Conservation (phyloP, 2,113 vertebrate genomes). For the Prunella himalayana region DNA sequence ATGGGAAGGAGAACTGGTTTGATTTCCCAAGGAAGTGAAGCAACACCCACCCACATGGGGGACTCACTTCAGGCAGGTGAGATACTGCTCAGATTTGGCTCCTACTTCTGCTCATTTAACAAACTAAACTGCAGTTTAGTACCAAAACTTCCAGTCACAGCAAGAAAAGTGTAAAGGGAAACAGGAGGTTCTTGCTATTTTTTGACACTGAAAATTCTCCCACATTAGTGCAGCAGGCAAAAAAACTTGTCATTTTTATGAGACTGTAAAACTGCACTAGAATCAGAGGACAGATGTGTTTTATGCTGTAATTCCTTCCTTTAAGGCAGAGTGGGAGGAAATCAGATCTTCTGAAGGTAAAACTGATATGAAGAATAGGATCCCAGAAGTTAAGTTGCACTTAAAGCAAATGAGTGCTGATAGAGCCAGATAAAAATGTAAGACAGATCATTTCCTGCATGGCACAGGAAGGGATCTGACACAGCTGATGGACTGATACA, state of each 20-base stretch:
- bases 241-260: constrained; percentile 7
- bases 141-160: background rate
- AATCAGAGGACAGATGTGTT: background rate
- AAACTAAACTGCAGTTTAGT: background rate
- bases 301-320: background rate
- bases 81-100: background rate
- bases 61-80: background rate
- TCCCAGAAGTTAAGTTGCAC: background rate
- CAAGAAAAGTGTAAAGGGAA: background rate
- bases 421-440: background rate
- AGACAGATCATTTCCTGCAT: background rate
- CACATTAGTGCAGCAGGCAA: background rate
- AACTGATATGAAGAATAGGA: background rate
- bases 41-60: background rate
- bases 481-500: background rate
- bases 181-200: background rate
- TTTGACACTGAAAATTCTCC: background rate
- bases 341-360: background rate
- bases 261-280: background rate
- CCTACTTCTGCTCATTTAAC: background rate
- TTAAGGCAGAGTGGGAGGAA: background rate
- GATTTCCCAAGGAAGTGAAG: background rate
- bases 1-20: background rate
- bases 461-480: background rate
- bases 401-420: background rate